Conservation (phyloP, 2,797 vertebrate species). For the Anabas testudineus region DNA sequence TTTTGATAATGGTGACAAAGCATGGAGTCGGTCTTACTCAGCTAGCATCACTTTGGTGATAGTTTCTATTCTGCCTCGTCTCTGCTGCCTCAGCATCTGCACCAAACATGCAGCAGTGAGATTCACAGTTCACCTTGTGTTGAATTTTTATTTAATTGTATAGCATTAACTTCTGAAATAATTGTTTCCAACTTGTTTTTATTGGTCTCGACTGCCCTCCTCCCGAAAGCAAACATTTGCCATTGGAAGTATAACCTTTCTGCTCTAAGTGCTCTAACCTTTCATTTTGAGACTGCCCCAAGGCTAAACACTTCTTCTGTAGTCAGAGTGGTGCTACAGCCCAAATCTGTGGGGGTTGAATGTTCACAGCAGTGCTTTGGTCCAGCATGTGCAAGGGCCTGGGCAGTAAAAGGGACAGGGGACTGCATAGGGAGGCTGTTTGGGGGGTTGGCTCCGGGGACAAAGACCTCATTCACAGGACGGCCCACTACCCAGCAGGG, state of each 20-base stretch:
- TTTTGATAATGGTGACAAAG: conserved; percentile 7
- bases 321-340: conserved; percentile 25
- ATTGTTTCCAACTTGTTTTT: not conserved
- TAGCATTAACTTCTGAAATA: not conserved
- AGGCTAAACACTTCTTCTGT: conserved; percentile 26
- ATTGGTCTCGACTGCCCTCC: not conserved
- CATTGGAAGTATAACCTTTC: conserved; percentile 46
- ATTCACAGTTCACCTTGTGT: conserved; percentile 26
- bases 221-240: conserved; percentile 53
- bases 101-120: conserved; percentile 52
- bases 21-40: conserved; percentile 4
- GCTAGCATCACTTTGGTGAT: conserved; percentile 23
- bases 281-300: conserved; percentile 41
- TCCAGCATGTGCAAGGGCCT: conserved; percentile 69
- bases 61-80: conserved; percentile 71
- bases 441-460: conserved; percentile 75
- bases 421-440: conserved; percentile 61
- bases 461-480: conserved; percentile 81
- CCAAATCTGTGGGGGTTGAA: conserved; percentile 74
- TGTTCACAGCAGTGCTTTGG: conserved; percentile 74
- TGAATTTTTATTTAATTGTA: not conserved
- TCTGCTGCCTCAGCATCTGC: conserved; percentile 75
- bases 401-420: conserved; percentile 53
- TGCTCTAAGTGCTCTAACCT: conserved; percentile 29
- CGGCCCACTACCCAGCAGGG: conserved; percentile 68